These are phyloP conservation scores for Nycteola revayana DNA, from an alignment of 2,888 invertebrate genomes.

Conservation along the genomic window DNA sequence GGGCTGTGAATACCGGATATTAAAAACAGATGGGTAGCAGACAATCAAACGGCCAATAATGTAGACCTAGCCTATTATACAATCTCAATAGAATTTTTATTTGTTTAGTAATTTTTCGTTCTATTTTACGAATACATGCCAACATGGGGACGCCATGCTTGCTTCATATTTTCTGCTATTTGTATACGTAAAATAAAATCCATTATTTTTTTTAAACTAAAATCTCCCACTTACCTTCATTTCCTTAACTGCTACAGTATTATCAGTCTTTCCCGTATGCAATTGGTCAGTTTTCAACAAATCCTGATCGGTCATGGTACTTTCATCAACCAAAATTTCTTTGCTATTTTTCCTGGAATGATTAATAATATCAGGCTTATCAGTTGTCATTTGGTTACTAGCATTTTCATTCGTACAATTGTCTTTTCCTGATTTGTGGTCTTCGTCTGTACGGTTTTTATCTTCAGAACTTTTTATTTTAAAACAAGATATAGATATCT, in stretches of 20 bases:
- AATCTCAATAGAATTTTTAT: too few relatives aligned
- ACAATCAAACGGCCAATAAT: conserved; percentile 32
- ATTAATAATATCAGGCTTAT: conserved; percentile 68
- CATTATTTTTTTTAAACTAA: too few relatives aligned
- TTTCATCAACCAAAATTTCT: conserved; percentile 59
- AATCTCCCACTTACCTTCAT: conserved; percentile 50
- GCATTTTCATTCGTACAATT: conserved; percentile 72
- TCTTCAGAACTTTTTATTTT: conserved; percentile 72
- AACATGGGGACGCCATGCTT: too few relatives aligned
- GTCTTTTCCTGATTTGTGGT: conserved; percentile 62
- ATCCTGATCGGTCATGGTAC: conserved; percentile 57
- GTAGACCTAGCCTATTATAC: too few relatives aligned
- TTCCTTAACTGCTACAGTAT: conserved; percentile 54
- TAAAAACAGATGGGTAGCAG: conserved; percentile 38
- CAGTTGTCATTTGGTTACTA: conserved; percentile 60
- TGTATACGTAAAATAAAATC: too few relatives aligned
- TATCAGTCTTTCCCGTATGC: conserved; percentile 62
- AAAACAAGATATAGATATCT: conserved; percentile 74
- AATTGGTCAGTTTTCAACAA: conserved; percentile 52
- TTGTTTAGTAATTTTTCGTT: too few relatives aligned
- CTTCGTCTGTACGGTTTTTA: conserved; percentile 65
- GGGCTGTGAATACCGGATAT: conserved; percentile 37
- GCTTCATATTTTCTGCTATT: too few relatives aligned
- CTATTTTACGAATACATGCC: too few relatives aligned
- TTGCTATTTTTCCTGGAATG: conserved; percentile 61